phyloP scores from a whole-genome alignment of 2,113 vertebrate genomes.

The Catharus minimus region DNA sequence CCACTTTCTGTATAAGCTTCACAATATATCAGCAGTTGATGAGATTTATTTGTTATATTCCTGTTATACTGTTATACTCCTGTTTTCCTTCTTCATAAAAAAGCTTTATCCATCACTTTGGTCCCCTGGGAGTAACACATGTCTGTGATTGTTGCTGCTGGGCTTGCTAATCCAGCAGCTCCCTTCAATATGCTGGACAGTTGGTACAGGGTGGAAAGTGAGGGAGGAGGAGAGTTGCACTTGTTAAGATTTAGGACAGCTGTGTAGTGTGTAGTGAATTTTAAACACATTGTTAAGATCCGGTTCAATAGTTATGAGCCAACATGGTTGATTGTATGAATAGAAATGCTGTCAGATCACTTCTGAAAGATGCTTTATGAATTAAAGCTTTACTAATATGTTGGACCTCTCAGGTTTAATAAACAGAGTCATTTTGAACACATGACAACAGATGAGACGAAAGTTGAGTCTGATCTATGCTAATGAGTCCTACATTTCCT shows the following conservation, averaged over 20 bases:
- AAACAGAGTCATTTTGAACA: neutral
- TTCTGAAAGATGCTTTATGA: conserved; percentile 14
- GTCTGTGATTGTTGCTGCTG: conserved; percentile 43
- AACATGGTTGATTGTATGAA: neutral
- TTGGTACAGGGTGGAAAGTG: neutral
- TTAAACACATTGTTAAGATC: conserved; percentile 48
- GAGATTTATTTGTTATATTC: conserved; percentile 60
- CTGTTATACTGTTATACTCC: conserved; percentile 23
- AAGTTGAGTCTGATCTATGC: conserved; percentile 17
- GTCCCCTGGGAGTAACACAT: neutral
- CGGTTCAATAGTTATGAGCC: conserved; percentile 41
- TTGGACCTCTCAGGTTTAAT: neutral
- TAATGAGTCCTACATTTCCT: conserved; percentile 20
- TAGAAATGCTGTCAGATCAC: neutral
- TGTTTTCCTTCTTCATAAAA: conserved; percentile 56
- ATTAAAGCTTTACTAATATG: neutral
- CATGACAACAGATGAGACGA: neutral
- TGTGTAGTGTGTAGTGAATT: neutral
- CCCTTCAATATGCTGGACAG: neutral
- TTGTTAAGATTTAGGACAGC: neutral
- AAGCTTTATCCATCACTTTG: conserved; percentile 16
- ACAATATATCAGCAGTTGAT: conserved; percentile 44
- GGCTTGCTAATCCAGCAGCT: conserved; percentile 30
- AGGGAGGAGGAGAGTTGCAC: neutral
- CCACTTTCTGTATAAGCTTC: conserved; percentile 49